Percentiles rank a stretch among this genome's conserved stretches.
Conservation (phyloP, 2,113 vertebrate genomes). For the Esox niger region DNA sequence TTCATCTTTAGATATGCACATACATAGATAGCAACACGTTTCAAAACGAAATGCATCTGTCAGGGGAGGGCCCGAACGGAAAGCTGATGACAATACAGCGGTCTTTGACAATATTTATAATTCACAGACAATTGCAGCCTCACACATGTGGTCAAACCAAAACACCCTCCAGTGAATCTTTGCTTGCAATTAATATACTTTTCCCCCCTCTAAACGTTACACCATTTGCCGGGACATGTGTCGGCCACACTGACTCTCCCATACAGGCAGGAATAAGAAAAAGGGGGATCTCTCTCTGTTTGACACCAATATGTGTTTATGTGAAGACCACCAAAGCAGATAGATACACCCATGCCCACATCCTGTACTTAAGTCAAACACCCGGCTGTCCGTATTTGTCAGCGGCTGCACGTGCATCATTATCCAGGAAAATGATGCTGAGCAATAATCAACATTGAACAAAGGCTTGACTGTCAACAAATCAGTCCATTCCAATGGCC, state of each 20-base stretch:
- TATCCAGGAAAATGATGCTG: no score
- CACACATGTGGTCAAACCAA: conserved; percentile 8
- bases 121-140: not conserved
- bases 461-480: no score
- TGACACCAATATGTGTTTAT: conserved; percentile 30
- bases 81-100: not conserved
- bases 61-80: no score
- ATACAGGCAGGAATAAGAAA: conserved; percentile 42
- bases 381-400: no score
- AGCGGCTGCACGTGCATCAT: no score
- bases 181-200: conserved; percentile 39
- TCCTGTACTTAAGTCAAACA: no score
- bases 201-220: conserved; percentile 29
- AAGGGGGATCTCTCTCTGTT: conserved; percentile 52
- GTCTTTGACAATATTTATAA: not conserved
- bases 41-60: not conserved
- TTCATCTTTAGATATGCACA: no score
- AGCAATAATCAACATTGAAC: no score
- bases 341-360: no score
- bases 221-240: conserved; percentile 32
- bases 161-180: conserved; percentile 52
- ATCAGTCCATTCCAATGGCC: no score
- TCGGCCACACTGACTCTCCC: conserved; percentile 54
- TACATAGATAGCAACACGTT: no score
- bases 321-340: conserved; percentile 59